phyloP scores from a whole-genome alignment of 1,140 invertebrate species.

The Eueides isabella region DNA sequence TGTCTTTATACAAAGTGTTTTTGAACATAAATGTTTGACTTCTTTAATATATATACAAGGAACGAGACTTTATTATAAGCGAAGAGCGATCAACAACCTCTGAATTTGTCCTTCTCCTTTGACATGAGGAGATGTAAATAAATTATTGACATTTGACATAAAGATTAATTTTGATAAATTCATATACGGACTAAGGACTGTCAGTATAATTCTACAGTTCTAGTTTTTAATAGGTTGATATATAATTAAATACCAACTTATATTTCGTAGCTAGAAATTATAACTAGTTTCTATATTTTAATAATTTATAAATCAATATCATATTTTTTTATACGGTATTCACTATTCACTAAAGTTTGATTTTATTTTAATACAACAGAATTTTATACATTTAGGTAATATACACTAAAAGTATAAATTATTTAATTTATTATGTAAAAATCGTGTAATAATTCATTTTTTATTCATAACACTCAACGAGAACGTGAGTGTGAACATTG shows the following conservation, averaged over 20 bases:
- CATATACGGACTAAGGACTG: neutral
- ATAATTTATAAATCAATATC: too few species aligned
- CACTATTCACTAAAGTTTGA: too few species aligned
- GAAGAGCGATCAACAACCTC: conserved; percentile 30
- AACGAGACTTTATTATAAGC: conserved; percentile 30
- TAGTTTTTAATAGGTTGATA: neutral
- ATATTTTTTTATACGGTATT: too few species aligned
- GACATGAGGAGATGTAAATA: conserved; percentile 33
- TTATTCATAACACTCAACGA: too few species aligned
- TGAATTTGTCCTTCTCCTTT: conserved; percentile 33
- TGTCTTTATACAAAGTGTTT: conserved; percentile 2
- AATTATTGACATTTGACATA: conserved; percentile 31
- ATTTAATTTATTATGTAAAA: too few species aligned
- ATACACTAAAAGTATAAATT: too few species aligned
- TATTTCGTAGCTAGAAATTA: too few species aligned
- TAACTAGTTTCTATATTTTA: too few species aligned
- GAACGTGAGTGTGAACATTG: neutral
- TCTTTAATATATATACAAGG: conserved; percentile 1
- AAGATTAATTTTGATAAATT: neutral
- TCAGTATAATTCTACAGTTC: neutral
- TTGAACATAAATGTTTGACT: neutral
- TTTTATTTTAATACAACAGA: too few species aligned
- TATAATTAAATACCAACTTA: too few species aligned
- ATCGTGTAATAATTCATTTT: too few species aligned
- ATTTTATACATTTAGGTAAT: too few species aligned